A percentile compares a stretch with the other conserved stretches of the same genome.
These are phyloP conservation scores for Crossoptilon crossoptilon DNA, from an alignment of 2,797 vertebrate genomes.

Conservation along the genomic window DNA sequence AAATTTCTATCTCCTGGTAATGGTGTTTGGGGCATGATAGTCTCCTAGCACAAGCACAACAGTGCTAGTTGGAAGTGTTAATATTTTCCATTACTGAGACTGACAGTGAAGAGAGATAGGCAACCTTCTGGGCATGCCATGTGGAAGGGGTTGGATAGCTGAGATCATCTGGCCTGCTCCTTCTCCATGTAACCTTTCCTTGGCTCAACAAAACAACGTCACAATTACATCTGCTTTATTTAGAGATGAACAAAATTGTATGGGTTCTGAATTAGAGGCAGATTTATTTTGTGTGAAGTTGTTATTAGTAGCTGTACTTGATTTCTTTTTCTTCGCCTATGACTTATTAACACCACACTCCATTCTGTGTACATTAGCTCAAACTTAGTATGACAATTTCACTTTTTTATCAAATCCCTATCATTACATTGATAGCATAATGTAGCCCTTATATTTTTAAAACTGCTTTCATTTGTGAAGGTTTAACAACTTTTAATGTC, in stretches of 20 bases:
- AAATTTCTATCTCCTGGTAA: background rate
- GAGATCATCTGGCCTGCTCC: background rate
- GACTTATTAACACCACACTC: constrained; percentile 17
- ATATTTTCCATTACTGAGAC: background rate
- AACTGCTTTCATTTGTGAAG: constrained; percentile 55
- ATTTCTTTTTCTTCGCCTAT: constrained; percentile 52
- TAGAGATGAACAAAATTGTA: constrained; percentile 38
- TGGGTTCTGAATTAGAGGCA: background rate
- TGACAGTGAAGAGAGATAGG: background rate
- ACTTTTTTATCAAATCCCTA: constrained; percentile 34
- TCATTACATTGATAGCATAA: constrained; percentile 16
- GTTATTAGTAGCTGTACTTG: constrained; percentile 6
- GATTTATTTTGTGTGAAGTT: background rate
- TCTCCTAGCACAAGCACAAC: background rate
- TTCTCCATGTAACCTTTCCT: background rate
- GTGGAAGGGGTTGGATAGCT: background rate
- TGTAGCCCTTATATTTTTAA: constrained; percentile 52
- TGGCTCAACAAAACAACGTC: background rate
- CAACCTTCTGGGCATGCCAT: background rate
- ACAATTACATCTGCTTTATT: constrained; percentile 35
- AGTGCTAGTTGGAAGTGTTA: background rate
- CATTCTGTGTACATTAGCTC: constrained; percentile 49
- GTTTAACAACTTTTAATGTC: constrained; percentile 62
- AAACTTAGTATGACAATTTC: constrained; percentile 54
- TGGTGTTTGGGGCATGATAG: background rate